Conservation (phyloP, 2,797 vertebrate species). For the Anomalospiza imberbis region DNA sequence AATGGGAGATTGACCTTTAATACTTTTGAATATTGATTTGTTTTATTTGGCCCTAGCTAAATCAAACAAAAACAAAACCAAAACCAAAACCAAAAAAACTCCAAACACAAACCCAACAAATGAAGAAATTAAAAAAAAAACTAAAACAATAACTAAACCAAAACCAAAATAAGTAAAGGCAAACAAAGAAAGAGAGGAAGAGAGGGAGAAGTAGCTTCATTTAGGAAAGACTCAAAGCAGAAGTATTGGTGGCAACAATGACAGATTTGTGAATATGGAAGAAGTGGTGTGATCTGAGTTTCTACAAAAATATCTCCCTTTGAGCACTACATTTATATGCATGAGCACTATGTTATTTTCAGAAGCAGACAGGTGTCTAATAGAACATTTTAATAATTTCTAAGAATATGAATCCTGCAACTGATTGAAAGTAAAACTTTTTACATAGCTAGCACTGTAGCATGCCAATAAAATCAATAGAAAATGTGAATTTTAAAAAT, state of each 20-base stretch:
- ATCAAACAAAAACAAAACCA: neutral
- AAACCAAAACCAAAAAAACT: neutral
- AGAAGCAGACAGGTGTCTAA: neutral
- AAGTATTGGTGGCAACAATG: neutral
- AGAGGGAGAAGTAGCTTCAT: neutral
- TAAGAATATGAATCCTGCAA: neutral
- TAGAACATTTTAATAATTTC: slow-evolving; percentile 25
- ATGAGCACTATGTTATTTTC: slow-evolving; percentile 28
- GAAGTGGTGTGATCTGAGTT: neutral
- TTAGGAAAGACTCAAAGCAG: neutral
- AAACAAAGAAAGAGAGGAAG: neutral
- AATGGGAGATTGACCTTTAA: neutral
- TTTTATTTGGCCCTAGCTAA: neutral
- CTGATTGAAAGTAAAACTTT: neutral
- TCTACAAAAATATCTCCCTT: neutral
- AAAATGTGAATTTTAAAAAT: neutral
- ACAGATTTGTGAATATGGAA: neutral
- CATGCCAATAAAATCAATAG: neutral
- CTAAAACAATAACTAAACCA: neutral
- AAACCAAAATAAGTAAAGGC: neutral
- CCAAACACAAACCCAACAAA: neutral
- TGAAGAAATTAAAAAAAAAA: neutral
- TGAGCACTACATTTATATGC: slow-evolving; percentile 4
- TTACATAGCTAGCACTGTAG: neutral
- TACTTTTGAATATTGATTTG: neutral